Base-by-base conservation (phyloP, 2,888 invertebrate species). In the Opisthograptis luteolata region DNA sequence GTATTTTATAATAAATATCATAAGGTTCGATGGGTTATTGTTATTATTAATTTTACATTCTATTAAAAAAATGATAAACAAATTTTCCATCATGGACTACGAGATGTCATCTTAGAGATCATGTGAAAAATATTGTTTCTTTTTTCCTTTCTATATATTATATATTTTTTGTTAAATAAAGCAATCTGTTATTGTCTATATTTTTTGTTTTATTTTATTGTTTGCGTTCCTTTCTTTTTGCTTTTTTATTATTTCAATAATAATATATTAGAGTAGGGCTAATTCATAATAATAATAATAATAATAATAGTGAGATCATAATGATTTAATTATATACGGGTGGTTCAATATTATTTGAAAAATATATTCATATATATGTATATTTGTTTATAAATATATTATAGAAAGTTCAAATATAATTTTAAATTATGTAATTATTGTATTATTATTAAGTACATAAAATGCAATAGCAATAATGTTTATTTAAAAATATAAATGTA, bases 121-220 rank as follows among this genome's bases (percentile, higher is more conserved):
- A 81, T 78, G 85, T 87, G 84, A 74, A 84, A 85, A 84, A 79
- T 76, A 60, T 82, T 83, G 86, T 88, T 88, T n/a, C n/a, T n/a
- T 89, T 81, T 78, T 74, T 69, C 58, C 67, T 82, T 84, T 87
- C 81, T 86, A 85, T 87, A 89, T 88, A 87, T 87, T 87, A 87
- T 89, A 88, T 89, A 88, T 89, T 89, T 89, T 89, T 90, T 90
- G 90, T 90, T 90, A 89, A 89, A 90, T 90, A 90, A 90, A 90
- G 87, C 87, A 89, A 88, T 85, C 84, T 88, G 90, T 90, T 90
- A 90, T 89, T 88, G 88, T 89, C 87, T 82, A 85, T 76, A 53
- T 70, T 85, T 87, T 51, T 88, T 76, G 79, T 85, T 87, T 90
- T 83, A 81, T 86, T 87, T 87, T 8, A 13, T 70, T 70, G 76